These are phyloP conservation scores for Exephanes ischioxanthus DNA, from an alignment of 2,888 invertebrate species.

Conservation along the genomic window DNA sequence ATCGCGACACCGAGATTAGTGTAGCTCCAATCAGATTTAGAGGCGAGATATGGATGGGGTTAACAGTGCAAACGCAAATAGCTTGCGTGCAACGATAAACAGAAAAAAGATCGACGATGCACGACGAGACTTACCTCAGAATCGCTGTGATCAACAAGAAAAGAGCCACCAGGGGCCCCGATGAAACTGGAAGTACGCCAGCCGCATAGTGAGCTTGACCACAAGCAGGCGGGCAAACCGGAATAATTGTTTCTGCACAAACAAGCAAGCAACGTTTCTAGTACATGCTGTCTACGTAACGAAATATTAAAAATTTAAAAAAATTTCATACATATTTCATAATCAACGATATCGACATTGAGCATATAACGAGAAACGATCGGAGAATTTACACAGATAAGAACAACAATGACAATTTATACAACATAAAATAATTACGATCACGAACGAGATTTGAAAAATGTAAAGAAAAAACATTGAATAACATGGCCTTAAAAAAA, in stretches of 20 bases:
- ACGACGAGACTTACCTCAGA: constrained; percentile 81
- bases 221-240: constrained; percentile 97
- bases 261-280: constrained; percentile 80
- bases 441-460: not conserved
- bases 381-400: not conserved
- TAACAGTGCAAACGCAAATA: not conserved
- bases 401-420: not conserved
- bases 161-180: constrained; percentile 83
- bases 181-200: constrained; percentile 86
- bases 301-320: constrained; percentile 35
- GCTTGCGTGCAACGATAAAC: not conserved
- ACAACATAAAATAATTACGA: not conserved
- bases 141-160: constrained; percentile 86
- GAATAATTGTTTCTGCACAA: constrained; percentile 93
- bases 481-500: not conserved
- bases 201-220: constrained; percentile 89
- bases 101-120: constrained; percentile 40
- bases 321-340: constrained; percentile 12
- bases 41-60: too few species aligned
- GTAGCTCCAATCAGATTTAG: too few species aligned
- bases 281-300: constrained; percentile 80
- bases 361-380: not conserved
- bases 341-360: constrained; percentile 2
- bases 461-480: not conserved
- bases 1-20: too few species aligned